Percentiles rank a stretch among this genome's conserved stretches.
Evolutionary conservation across 2,888 invertebrate species (phyloP).

Genomic region (Noctua janthe): DNA sequence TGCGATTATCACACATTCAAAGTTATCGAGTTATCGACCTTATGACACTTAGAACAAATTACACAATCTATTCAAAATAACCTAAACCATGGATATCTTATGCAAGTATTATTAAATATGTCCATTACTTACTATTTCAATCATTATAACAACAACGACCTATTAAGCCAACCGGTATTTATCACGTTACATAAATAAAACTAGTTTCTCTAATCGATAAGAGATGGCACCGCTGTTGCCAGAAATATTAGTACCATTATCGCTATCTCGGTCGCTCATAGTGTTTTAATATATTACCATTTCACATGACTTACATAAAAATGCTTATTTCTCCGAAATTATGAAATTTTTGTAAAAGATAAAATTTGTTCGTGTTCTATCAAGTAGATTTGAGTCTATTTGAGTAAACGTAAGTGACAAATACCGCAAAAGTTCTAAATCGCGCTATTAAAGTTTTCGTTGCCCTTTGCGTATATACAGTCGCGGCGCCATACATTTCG

Average conservation of each 20-base stretch:
- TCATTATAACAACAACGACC: background rate
- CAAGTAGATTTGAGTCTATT: rapidly evolving
- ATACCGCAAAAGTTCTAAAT: constrained; percentile 10
- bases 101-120: background rate
- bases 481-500: rapidly evolving
- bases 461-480: background rate
- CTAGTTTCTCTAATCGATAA: constrained; percentile 20
- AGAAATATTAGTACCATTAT: constrained; percentile 11
- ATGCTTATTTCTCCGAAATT: background rate
- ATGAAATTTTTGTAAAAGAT: background rate
- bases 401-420: rapidly evolving
- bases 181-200: background rate
- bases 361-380: background rate
- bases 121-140: background rate
- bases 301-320: constrained; percentile 13
- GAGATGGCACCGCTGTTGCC: constrained; percentile 41
- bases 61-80: background rate
- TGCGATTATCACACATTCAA: background rate
- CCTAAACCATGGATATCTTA: background rate
- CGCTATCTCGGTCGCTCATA: constrained; percentile 27
- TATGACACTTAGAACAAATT: background rate
- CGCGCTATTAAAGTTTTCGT: constrained; percentile 43
- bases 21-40: background rate
- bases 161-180: constrained; percentile 8
- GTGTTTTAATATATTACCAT: background rate